A percentile compares a stretch with the other conserved stretches of the same genome.
These are phyloP conservation scores for Ophioninae sp. DNA, from an alignment of 2,888 invertebrate species.

Conservation along the genomic window DNA sequence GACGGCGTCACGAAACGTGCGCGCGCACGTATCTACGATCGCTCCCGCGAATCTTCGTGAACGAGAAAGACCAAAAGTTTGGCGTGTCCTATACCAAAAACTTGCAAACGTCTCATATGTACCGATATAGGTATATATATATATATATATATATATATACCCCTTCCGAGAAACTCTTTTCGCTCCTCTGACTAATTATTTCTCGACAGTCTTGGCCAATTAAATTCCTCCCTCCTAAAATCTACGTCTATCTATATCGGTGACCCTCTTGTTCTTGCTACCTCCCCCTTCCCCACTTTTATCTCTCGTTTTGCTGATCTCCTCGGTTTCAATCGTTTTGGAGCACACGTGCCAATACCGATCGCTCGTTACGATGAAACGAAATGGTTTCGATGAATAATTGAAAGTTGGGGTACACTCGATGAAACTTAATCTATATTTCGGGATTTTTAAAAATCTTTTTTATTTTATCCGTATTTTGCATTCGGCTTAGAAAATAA, in stretches of 20 bases:
- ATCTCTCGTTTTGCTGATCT: neutral
- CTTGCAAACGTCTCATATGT: conserved; percentile 67
- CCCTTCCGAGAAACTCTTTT: conserved; percentile 72
- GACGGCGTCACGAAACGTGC: conserved; percentile 66
- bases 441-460: too few species aligned
- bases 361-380: too few species aligned
- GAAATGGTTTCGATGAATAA: too few species aligned
- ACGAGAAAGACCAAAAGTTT: conserved; percentile 62
- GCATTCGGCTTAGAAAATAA: too few species aligned
- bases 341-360: neutral
- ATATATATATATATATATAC: too few species aligned
- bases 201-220: conserved; percentile 51
- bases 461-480: too few species aligned
- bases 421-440: too few species aligned
- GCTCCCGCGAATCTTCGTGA: conserved; percentile 61
- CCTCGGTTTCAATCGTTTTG: neutral
- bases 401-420: too few species aligned
- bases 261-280: conserved; percentile 5
- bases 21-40: conserved; percentile 71
- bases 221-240: conserved; percentile 70
- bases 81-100: conserved; percentile 66
- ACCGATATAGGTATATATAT: neutral
- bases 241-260: conserved; percentile 10
- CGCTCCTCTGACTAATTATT: conserved; percentile 67
- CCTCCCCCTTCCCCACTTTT: neutral